Evolutionary conservation across 2,113 vertebrate species (phyloP).

Genomic region (Hippolais icterina): DNA sequence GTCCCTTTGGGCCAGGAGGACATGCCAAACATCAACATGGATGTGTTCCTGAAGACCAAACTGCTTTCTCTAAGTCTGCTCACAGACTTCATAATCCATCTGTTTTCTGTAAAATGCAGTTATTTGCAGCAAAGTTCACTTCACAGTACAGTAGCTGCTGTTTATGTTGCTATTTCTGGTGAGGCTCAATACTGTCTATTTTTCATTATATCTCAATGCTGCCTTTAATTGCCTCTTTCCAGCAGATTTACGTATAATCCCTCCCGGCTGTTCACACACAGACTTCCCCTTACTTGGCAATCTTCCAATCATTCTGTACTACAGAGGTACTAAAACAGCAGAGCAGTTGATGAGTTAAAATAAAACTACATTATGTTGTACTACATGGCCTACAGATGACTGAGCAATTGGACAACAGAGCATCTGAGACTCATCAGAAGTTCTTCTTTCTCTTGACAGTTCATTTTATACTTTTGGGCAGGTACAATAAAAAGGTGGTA

Average conservation of each 20-base stretch:
- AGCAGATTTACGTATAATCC: not conserved
- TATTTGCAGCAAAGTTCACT: slow-evolving; percentile 38
- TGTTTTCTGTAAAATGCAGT: slow-evolving; percentile 28
- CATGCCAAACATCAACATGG: not conserved
- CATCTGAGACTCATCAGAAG: not conserved
- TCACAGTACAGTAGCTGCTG: not conserved
- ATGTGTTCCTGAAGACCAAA: not conserved
- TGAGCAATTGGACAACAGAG: not conserved
- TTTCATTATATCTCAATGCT: slow-evolving; percentile 1
- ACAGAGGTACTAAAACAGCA: slow-evolving; percentile 5
- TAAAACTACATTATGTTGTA: not conserved
- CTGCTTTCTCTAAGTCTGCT: slow-evolving; percentile 12
- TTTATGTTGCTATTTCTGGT: slow-evolving; percentile 25
- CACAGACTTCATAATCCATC: slow-evolving; percentile 34
- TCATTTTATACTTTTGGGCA: not conserved
- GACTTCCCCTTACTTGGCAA: slow-evolving; percentile 6
- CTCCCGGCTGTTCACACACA: not conserved
- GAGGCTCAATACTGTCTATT: slow-evolving; percentile 8
- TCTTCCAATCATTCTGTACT: not conserved
- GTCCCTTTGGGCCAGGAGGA: not conserved
- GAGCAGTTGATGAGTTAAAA: slow-evolving; percentile 7
- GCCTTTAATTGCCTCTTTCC: slow-evolving; percentile 37
- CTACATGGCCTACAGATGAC: not conserved
- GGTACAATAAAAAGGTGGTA: not conserved
- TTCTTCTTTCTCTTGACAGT: not conserved